Percentiles rank a stretch among this genome's conserved stretches.
Evolutionary conservation across 2,888 invertebrate genomes (phyloP).

Genomic region (Caenorhabditis sp.): DNA sequence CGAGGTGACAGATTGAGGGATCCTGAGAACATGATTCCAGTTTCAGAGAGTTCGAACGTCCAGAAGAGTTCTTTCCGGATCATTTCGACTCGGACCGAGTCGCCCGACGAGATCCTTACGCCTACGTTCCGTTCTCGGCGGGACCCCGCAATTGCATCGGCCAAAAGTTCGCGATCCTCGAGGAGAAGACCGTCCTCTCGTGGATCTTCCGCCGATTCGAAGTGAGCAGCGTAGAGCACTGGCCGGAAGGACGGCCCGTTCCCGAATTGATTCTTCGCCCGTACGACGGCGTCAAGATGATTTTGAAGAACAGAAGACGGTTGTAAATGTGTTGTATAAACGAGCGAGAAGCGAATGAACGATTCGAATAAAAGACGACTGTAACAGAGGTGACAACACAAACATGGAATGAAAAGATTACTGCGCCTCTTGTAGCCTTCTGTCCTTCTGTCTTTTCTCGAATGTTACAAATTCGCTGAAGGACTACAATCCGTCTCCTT

Average conservation of each 20-base stretch:
- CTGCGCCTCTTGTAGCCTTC: conserved; percentile 1
- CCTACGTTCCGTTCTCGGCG: conserved; percentile 76
- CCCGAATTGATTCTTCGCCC: conserved; percentile 36
- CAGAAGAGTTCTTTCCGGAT: conserved; percentile 79
- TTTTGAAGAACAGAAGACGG: conserved; percentile 33
- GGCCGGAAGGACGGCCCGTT: conserved; percentile 20
- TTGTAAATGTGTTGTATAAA: neutral
- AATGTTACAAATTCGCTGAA: conserved; percentile 25
- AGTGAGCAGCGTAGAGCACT: conserved; percentile 22
- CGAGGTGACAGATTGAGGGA: too few species aligned
- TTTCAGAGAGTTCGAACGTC: conserved; percentile 22
- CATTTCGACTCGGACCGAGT: conserved; percentile 79
- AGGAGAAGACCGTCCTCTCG: conserved; percentile 79
- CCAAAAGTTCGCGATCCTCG: conserved; percentile 80
- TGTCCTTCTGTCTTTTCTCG: neutral
- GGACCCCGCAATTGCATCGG: conserved; percentile 77
- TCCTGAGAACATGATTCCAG: too few species aligned
- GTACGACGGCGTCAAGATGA: conserved; percentile 20
- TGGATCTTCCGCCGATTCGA: conserved; percentile 49
- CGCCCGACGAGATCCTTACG: conserved; percentile 70
- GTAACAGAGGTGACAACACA: neutral
- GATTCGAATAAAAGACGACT: neutral
- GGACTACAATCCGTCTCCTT: conserved; percentile 5
- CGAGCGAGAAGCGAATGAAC: neutral
- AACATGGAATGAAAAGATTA: conserved; percentile 15